phyloP scores from a whole-genome alignment of 1,140 invertebrate species.

The Carposina sasakii region DNA sequence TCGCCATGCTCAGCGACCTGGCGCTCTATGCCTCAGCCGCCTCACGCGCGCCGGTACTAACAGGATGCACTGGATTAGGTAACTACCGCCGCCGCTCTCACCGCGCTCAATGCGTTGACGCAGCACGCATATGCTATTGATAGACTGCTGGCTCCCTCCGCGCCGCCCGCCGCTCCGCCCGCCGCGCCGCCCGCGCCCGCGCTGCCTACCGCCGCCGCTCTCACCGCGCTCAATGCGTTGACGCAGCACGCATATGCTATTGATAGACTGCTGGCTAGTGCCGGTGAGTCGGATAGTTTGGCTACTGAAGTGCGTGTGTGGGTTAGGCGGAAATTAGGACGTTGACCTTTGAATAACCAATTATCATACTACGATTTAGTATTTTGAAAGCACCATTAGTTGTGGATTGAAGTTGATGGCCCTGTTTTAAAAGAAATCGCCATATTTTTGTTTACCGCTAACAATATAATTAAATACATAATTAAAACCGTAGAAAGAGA shows the following conservation, averaged over 20 bases:
- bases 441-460: too few species aligned
- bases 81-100: conserved; percentile 33
- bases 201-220: conserved; percentile 27
- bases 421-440: too few species aligned
- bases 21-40: too few species aligned
- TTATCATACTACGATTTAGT: too few species aligned
- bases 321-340: not conserved
- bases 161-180: conserved; percentile 45
- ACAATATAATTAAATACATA: too few species aligned
- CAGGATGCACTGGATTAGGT: not conserved
- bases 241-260: conserved; percentile 62
- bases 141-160: conserved; percentile 20
- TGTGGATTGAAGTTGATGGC: too few species aligned
- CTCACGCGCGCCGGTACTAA: not conserved
- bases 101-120: conserved; percentile 55
- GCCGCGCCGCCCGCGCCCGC: conserved; percentile 11
- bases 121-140: conserved; percentile 63
- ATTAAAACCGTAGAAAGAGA: too few species aligned
- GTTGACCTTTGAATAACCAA: too few species aligned
- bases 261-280: conserved; percentile 51
- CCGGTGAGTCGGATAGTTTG: conserved; percentile 35
- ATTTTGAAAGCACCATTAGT: too few species aligned
- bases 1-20: conserved; percentile 43
- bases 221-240: conserved; percentile 52
- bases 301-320: conserved; percentile 18